Evolutionary conservation across 1,140 invertebrate genomes (phyloP).

Genomic region (Drosophila repleta): DNA sequence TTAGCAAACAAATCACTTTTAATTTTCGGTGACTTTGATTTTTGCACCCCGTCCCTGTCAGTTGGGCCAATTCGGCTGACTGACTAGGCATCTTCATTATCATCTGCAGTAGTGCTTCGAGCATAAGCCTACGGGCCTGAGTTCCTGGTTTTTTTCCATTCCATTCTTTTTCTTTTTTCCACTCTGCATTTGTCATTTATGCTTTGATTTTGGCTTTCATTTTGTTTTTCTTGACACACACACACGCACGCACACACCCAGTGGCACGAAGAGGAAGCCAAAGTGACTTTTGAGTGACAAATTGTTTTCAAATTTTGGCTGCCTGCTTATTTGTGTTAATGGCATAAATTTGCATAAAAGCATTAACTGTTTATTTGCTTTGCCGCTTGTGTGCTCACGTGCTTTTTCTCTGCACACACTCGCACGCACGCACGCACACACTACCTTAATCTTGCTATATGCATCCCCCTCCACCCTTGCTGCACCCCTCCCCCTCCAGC

Average conservation of each 20-base stretch:
- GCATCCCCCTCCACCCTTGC: background rate
- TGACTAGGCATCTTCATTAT: conserved; percentile 78
- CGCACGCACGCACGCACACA: background rate
- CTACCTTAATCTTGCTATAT: conserved; percentile 36
- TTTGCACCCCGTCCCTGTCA: conserved; percentile 33
- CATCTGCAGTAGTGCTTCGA: conserved; percentile 45
- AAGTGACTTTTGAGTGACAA: conserved; percentile 82
- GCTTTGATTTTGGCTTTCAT: conserved; percentile 63
- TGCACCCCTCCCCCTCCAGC: conserved; percentile 24
- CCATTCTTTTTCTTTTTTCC: conserved; percentile 26
- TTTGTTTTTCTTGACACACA: conserved; percentile 43
- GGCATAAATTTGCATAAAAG: conserved; percentile 83
- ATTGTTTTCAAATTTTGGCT: conserved; percentile 79
- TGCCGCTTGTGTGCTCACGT: conserved; percentile 57
- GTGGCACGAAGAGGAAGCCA: conserved; percentile 37
- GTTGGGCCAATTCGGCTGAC: conserved; percentile 35
- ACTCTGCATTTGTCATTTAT: conserved; percentile 69
- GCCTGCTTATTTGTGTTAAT: conserved; percentile 79
- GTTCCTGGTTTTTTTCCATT: conserved; percentile 5
- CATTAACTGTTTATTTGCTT: conserved; percentile 82
- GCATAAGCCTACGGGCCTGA: conserved; percentile 14
- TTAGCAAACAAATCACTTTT: conserved; percentile 82
- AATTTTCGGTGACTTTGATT: conserved; percentile 82
- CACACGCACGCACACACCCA: conserved; percentile 22
- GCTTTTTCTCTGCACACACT: background rate